Evolutionary conservation across 2,797 vertebrate genomes (phyloP), one percentile per base, ranked within the genome.

Genomic region (Eulemur coronatus): DNA sequence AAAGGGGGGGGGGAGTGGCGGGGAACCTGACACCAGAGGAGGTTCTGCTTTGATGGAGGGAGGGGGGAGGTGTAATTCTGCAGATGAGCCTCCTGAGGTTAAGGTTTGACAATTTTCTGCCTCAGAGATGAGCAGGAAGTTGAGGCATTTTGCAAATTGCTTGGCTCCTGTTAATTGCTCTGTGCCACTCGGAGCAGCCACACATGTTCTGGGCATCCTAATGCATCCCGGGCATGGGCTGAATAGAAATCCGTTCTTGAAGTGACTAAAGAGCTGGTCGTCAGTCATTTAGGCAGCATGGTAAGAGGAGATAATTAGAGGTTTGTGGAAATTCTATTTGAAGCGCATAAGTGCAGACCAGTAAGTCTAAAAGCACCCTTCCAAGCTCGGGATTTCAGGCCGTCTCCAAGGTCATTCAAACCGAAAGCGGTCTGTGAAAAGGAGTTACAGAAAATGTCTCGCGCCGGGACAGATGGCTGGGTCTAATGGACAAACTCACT

Each of bases 341-440:
- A 82, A 89, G 88, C 61, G 67, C 43, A 1, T 85, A 92, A 96
- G 96, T 86, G 84, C 82, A 91, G 91, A 87, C 69, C 30, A 61
- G 97, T 78, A 72, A 96, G 59, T 89, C 72, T 91, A 82, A 95
- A 94, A 88, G 92, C 73, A 86, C 79, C 70, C 82, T 94, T 86
- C 43, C 33, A n/a, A 69, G 63, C 96, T 88, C 18, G 0, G 93
- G 57, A 80, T 92, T 89, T 76, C 80, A 67, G 89, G 65, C 92
- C 67, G 30, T 67, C 50, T 82, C 94, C 98, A 98, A 98, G 98
- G 98, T 98, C 97, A 96, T 88, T 92, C 80, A 26, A 75, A 92
- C 46, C 55, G 48, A 93, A 95, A 81, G 81, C 63, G 1, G 41
- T 72, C 52, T 15, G n/a, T 52, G 69, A 80, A 75, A 88, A 88